These are phyloP conservation scores for Karalla daura DNA, from an alignment of 2,797 vertebrate genomes.

Conservation along the genomic window DNA sequence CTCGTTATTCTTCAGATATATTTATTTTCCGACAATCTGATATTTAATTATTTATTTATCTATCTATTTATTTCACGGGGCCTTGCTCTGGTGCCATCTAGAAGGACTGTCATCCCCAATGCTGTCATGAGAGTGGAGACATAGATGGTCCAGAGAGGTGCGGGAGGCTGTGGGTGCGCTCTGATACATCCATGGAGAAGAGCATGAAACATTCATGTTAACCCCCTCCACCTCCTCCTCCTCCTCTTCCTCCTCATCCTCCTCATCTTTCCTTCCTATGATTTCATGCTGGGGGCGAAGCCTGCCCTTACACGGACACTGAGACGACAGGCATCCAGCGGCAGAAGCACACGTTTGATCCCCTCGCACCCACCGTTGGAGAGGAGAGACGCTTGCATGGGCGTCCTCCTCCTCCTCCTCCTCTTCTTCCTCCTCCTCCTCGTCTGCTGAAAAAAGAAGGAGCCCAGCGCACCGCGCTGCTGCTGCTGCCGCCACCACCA, in stretches of 20 bases:
- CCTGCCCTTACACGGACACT: slow-evolving; percentile 59
- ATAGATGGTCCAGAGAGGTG: slow-evolving; percentile 55
- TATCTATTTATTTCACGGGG: slow-evolving; percentile 48
- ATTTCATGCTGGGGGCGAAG: slow-evolving; percentile 65
- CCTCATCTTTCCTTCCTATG: slow-evolving; percentile 59
- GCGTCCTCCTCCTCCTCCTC: no score
- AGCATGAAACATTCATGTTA: slow-evolving; percentile 75
- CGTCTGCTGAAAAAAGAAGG: slow-evolving; percentile 69
- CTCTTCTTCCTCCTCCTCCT: no score
- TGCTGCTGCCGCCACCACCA: no score
- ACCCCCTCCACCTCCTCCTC: slow-evolving; percentile 52
- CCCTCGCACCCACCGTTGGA: slow-evolving; percentile 69
- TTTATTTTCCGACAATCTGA: slow-evolving; percentile 51
- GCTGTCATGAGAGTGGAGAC: slow-evolving; percentile 56
- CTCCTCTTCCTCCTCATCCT: no score
- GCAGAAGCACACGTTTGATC: slow-evolving; percentile 65
- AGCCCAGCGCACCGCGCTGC: no score
- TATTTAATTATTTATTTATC: no score
- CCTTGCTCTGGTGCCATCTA: slow-evolving; percentile 40
- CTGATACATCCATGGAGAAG: slow-evolving; percentile 68
- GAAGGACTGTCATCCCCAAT: slow-evolving; percentile 35
- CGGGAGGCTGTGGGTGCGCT: slow-evolving; percentile 58
- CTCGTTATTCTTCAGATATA: slow-evolving; percentile 44
- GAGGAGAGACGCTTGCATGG: slow-evolving; percentile 68
- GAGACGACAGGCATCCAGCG: slow-evolving; percentile 58